These are phyloP conservation scores for Oedothorax gibbosus DNA, from an alignment of 1,140 invertebrate species.

Conservation along the genomic window DNA sequence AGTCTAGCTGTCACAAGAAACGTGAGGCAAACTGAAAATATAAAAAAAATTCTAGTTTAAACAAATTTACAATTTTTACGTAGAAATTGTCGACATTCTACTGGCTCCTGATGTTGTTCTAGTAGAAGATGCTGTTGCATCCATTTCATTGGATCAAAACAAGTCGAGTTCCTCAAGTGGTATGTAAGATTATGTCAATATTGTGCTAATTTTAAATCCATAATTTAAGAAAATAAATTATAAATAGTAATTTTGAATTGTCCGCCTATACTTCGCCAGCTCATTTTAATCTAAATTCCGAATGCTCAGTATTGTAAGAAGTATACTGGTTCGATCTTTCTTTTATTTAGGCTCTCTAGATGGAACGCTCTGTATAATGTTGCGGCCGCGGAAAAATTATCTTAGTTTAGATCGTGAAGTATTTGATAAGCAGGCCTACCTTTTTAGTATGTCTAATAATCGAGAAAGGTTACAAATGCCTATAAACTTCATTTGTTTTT, in stretches of 20 bases:
- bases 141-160: slow-evolving; percentile 8
- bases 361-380: too few species aligned
- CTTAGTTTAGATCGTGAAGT: too few species aligned
- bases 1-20: too few species aligned
- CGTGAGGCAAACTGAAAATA: too few species aligned
- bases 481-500: too few species aligned
- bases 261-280: not conserved
- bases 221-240: not conserved
- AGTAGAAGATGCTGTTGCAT: slow-evolving; percentile 8
- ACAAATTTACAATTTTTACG: not conserved
- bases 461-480: too few species aligned
- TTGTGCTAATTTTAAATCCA: not conserved
- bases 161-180: slow-evolving; percentile 29
- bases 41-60: not conserved
- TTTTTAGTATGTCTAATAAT: too few species aligned
- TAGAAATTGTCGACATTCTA: slow-evolving; percentile 8
- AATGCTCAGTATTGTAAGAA: not conserved
- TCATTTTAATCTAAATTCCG: not conserved
- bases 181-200: slow-evolving; percentile 1
- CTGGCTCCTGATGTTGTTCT: slow-evolving; percentile 47
- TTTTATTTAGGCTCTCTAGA: too few species aligned
- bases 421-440: too few species aligned
- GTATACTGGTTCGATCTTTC: too few species aligned
- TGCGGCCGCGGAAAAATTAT: too few species aligned
- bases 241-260: not conserved